Percentiles rank a stretch among this genome's conserved stretches.
phyloP scores from a whole-genome alignment of 2,797 vertebrate genomes.

The Nasua narica region DNA sequence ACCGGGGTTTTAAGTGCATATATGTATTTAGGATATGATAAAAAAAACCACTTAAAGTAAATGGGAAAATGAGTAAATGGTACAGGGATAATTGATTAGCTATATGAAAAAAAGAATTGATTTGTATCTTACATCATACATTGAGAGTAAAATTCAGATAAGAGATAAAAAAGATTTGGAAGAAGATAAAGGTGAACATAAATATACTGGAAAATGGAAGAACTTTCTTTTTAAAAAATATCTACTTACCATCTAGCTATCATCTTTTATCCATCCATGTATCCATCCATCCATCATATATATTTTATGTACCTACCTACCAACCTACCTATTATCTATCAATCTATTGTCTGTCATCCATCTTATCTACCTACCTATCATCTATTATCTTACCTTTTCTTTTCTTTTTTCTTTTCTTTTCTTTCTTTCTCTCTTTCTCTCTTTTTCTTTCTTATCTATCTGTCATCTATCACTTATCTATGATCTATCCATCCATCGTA shows the following conservation, averaged over 20 bases:
- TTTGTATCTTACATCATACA: background rate
- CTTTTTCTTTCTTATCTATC: no score
- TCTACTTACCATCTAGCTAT: background rate
- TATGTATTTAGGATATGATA: background rate
- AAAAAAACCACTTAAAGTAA: background rate
- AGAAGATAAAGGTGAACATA: background rate
- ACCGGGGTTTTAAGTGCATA: background rate
- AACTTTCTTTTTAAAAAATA: background rate
- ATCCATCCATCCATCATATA: background rate
- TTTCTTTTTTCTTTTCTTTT: no score
- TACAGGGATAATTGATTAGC: background rate
- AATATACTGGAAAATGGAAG: background rate
- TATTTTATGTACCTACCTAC: background rate
- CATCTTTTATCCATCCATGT: background rate
- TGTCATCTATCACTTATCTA: background rate
- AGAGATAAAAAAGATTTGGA: background rate
- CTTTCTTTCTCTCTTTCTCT: no score
- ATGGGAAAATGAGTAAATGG: background rate
- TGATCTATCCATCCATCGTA: background rate
- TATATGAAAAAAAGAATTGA: background rate
- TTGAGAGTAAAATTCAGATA: background rate
- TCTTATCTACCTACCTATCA: background rate
- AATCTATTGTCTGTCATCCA: background rate
- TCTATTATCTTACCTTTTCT: background rate
- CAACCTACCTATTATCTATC: background rate